These are phyloP conservation scores for Hylaeus volcanicus DNA, from an alignment of 1,140 invertebrate species.

Conservation along the genomic window DNA sequence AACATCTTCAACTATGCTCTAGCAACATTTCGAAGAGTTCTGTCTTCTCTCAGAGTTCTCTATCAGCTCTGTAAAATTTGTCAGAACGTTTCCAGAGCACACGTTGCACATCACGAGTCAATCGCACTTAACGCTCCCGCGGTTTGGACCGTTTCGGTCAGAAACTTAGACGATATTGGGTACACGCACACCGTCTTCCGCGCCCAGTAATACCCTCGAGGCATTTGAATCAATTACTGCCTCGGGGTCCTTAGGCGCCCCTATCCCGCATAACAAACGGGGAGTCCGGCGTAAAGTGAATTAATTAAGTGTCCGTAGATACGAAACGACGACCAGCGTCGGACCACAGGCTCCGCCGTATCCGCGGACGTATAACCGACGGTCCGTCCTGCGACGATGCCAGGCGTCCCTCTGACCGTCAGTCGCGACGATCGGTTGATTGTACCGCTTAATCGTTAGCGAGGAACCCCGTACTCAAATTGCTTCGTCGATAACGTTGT, in stretches of 20 bases:
- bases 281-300: constrained; percentile 70
- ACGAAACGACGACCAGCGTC: constrained; percentile 39
- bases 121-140: not conserved
- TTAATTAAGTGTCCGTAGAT: constrained; percentile 74
- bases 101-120: too few relatives aligned
- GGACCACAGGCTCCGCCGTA: constrained; percentile 21
- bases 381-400: not conserved
- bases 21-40: too few relatives aligned
- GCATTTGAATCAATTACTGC: constrained; percentile 78
- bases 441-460: constrained; percentile 68
- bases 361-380: constrained; percentile 12
- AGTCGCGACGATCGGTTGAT: constrained; percentile 62
- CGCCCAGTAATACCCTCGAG: constrained; percentile 65
- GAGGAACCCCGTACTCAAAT: constrained; percentile 53
- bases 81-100: too few relatives aligned
- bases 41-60: too few relatives aligned
- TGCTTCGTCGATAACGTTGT: constrained; percentile 60
- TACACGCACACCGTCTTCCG: constrained; percentile 35
- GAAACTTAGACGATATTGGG: constrained; percentile 14
- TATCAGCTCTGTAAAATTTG: too few relatives aligned
- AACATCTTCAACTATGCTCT: too few relatives aligned
- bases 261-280: constrained; percentile 70
- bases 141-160: not conserved
- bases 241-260: constrained; percentile 68
- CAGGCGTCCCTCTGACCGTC: not conserved